Base-by-base conservation (phyloP, 1,140 invertebrate species). In the Stegodyphus mimosarum region DNA sequence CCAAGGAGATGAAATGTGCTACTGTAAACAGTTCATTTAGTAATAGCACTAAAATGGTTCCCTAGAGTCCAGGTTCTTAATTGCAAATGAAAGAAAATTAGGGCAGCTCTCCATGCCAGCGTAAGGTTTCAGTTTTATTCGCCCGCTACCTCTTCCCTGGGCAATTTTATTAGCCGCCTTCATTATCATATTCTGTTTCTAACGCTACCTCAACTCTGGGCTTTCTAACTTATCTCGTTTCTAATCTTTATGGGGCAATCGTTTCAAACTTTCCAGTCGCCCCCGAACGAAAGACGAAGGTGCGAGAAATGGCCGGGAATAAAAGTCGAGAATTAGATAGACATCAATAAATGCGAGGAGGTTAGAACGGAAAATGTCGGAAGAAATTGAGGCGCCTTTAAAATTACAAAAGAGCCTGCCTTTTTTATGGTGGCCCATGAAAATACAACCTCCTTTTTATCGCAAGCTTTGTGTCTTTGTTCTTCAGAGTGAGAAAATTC, bases 51-150 rank as follows among this genome's bases (percentile, higher is more conserved):
- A 86, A 86, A 86, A 86, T 86, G 83, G 83, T 60, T 86, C 83
- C 83, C 83, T n/a, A 64, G 83, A 70, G 83, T 72, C 52, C 73
- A 71, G 74, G 83, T 86, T 86, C 83, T 86, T 86, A 86, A 86
- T 86, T 86, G 83, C 83, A 86, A 86, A 86, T 86, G 83, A 86
- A 86, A 86, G 83, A 86, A 86, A 86, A 86, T 86, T 77, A 86
- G 83, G 83, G 74, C 78, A 78, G 83, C 33, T 50, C 53, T 67
- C 66, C 75, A 52, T 52, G 55, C 74, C 69, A 77, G 83, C 67
- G 83, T 84, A 84, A 86, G 83, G 83, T 86, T 86, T 86, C 83
- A 77, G 74, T 71, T 86, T 84, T 78, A 84, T 84, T 84, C 81
- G 72, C 17, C 81, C 81, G 50, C 72, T 67, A 66, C 74, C 83